Evolutionary conservation across 2,113 vertebrate species (phyloP).

Genomic region (Chaetodon auriga): DNA sequence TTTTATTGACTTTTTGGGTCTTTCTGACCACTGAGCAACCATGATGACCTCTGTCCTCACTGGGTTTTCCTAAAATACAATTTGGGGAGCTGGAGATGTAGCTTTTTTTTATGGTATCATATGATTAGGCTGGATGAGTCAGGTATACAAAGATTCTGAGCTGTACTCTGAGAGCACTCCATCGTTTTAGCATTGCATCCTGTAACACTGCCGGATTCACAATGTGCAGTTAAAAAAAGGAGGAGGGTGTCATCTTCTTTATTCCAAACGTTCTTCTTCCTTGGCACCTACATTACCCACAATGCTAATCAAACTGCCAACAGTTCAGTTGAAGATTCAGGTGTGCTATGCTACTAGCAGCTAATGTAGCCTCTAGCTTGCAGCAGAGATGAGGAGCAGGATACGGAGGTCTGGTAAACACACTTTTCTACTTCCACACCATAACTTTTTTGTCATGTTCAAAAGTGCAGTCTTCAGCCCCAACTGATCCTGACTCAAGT

Average conservation of each 20-base stretch:
- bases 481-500: background rate
- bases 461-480: background rate
- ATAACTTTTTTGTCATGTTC: background rate
- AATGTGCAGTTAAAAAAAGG: background rate
- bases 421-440: too few species aligned
- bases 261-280: background rate
- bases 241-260: background rate
- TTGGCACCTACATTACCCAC: background rate
- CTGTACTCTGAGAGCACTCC: background rate
- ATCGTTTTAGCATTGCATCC: too few species aligned
- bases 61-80: slow-evolving; percentile 10
- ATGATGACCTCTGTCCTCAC: background rate
- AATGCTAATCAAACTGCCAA: background rate
- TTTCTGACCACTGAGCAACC: slow-evolving; percentile 5
- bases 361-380: too few species aligned
- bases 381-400: too few species aligned
- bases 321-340: background rate
- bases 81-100: background rate
- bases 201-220: background rate
- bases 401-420: background rate
- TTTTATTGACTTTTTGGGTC: slow-evolving; percentile 20
- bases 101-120: background rate
- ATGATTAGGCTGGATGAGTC: background rate
- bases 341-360: too few species aligned
- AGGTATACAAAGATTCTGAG: background rate